Evolutionary conservation across 2,888 invertebrate genomes (phyloP).

Genomic region (Ophraella communa): DNA sequence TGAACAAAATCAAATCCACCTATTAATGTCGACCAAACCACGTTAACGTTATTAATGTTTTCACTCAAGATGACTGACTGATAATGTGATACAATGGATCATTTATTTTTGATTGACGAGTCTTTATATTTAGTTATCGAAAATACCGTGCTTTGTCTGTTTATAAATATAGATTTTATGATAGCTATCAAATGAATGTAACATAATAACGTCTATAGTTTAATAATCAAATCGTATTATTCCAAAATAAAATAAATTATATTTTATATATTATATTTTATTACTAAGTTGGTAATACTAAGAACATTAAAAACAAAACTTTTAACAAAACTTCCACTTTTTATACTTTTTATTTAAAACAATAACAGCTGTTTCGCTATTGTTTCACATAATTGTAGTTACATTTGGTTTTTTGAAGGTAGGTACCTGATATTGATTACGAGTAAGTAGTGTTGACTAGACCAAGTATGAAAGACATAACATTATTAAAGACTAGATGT

Average conservation of each 20-base stretch:
- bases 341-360: no score
- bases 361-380: no score
- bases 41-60: neutral
- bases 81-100: conserved; percentile 9
- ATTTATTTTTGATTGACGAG: conserved; percentile 18
- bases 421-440: no score
- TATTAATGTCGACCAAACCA: neutral
- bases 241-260: no score
- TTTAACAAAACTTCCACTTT: no score
- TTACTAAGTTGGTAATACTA: no score
- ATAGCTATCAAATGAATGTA: conserved; percentile 3
- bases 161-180: neutral
- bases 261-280: neutral
- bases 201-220: conserved; percentile 1
- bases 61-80: neutral
- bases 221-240: neutral
- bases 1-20: neutral
- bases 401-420: no score
- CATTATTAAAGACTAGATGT: no score
- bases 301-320: no score
- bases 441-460: no score
- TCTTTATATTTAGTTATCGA: conserved; percentile 7
- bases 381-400: no score
- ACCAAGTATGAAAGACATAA: no score
- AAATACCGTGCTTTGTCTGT: neutral